These are phyloP conservation scores for Nematopogon swammerdamellus DNA, from an alignment of 2,888 invertebrate species.

Conservation along the genomic window DNA sequence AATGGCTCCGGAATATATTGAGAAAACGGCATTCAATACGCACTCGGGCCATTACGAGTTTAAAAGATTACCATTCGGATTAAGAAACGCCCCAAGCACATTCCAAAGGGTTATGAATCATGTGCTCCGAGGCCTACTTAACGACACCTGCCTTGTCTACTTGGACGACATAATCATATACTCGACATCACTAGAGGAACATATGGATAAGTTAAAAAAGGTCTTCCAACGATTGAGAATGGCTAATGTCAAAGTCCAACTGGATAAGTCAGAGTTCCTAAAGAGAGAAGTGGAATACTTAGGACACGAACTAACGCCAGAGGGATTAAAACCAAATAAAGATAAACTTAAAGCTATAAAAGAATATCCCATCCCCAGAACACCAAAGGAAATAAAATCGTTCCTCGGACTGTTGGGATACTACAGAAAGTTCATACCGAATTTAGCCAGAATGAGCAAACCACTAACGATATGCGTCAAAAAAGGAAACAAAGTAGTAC, in stretches of 20 bases:
- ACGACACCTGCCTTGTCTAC: conserved; percentile 13
- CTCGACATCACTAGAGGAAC: conserved; percentile 11
- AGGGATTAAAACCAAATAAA: conserved; percentile 16
- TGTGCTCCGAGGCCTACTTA: conserved; percentile 14
- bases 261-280: conserved; percentile 15
- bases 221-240: conserved; percentile 11
- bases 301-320: conserved; percentile 14
- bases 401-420: conserved; percentile 1
- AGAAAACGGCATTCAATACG: conserved; percentile 19
- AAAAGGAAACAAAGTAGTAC: conserved; percentile 4
- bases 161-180: conserved; percentile 17
- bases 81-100: conserved; percentile 18
- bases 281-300: conserved; percentile 15
- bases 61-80: conserved; percentile 19
- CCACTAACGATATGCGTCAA: conserved; percentile 9
- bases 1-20: conserved; percentile 11
- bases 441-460: conserved; percentile 14
- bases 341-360: conserved; percentile 12
- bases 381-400: conserved; percentile 4
- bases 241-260: conserved; percentile 13
- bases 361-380: conserved; percentile 13
- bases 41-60: conserved; percentile 19
- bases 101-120: conserved; percentile 22
- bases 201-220: conserved; percentile 8
- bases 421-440: conserved; percentile 6